These are phyloP conservation scores for Podilymbus podiceps DNA, from an alignment of 2,113 vertebrate species.

Conservation along the genomic window DNA sequence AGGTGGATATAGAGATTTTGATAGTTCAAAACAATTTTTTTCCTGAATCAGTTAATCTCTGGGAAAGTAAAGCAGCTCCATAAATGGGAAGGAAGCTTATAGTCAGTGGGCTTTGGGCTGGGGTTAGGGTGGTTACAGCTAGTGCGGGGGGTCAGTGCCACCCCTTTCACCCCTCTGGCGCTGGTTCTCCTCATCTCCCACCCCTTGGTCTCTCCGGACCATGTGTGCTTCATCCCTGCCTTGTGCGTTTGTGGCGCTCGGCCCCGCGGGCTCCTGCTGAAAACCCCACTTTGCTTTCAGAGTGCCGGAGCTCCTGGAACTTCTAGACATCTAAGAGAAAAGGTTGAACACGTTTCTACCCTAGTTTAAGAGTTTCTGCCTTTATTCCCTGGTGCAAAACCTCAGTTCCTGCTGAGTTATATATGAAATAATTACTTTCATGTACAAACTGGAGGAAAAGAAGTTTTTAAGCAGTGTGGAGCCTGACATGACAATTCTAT, in stretches of 20 bases:
- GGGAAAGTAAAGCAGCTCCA: background rate
- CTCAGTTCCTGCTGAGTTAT: background rate
- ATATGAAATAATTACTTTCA: constrained; percentile 26
- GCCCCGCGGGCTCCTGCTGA: background rate
- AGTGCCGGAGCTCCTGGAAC: background rate
- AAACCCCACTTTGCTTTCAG: background rate
- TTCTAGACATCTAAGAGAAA: background rate
- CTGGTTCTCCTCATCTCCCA: background rate
- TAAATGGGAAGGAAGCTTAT: background rate
- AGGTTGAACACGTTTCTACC: background rate
- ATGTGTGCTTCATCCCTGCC: rapidly evolving
- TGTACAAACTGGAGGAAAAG: background rate
- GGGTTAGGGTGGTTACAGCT: background rate
- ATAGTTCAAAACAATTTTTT: background rate
- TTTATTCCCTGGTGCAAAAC: background rate
- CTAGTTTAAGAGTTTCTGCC: background rate
- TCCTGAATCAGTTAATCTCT: background rate
- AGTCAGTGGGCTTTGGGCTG: rapidly evolving
- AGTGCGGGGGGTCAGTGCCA: background rate
- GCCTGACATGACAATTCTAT: constrained; percentile 50
- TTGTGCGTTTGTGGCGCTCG: background rate
- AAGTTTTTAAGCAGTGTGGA: background rate
- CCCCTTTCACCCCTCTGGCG: rapidly evolving
- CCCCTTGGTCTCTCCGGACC: rapidly evolving
- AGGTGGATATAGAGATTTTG: background rate